These are phyloP conservation scores for Tichodroma muraria DNA, from an alignment of 2,113 vertebrate genomes.

Conservation along the genomic window DNA sequence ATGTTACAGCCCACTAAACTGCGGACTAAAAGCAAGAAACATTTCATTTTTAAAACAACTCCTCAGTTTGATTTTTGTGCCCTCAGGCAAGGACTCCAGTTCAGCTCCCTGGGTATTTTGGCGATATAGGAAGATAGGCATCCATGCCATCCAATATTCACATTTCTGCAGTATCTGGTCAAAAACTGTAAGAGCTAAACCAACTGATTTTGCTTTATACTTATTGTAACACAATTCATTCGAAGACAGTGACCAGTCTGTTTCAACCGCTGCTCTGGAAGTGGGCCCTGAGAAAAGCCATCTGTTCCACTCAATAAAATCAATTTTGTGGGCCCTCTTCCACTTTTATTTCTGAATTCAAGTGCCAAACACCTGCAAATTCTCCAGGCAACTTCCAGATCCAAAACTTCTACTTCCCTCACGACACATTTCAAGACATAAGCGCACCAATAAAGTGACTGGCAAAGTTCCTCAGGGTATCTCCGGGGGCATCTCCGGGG, in stretches of 20 bases:
- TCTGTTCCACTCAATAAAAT: neutral
- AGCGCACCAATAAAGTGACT: too few relatives aligned
- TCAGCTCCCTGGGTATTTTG: neutral
- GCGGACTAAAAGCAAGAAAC: neutral
- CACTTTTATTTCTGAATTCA: neutral
- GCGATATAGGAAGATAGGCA: neutral
- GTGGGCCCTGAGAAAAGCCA: neutral
- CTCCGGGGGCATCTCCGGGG: neutral
- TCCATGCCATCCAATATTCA: neutral
- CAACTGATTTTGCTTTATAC: neutral
- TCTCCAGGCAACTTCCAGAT: neutral
- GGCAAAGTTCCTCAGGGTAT: neutral
- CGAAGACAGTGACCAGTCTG: fast-evolving
- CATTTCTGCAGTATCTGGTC: neutral
- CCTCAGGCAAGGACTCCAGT: neutral
- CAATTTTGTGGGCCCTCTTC: neutral
- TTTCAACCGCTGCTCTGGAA: fast-evolving
- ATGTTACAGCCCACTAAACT: neutral
- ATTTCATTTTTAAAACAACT: neutral
- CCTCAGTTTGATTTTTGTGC: neutral
- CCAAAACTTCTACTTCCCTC: neutral
- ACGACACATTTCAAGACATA: neutral
- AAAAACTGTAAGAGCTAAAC: neutral
- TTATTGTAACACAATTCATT: neutral
- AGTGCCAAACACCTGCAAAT: neutral